These are phyloP conservation scores for Leptoclinus maculatus DNA, from an alignment of 2,797 vertebrate species.

Conservation along the genomic window DNA sequence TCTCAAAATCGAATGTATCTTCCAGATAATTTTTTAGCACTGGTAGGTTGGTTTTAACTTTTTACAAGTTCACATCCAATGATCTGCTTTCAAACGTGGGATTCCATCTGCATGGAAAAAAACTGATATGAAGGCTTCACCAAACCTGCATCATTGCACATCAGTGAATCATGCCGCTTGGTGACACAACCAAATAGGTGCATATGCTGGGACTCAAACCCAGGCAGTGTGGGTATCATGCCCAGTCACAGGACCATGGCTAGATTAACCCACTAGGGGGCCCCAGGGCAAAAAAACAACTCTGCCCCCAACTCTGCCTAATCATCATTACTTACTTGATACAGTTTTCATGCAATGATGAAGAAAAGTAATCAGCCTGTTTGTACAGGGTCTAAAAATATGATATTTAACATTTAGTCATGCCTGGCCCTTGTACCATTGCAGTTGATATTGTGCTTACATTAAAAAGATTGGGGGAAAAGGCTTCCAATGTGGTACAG, in stretches of 20 bases:
- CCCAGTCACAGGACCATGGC: conserved; percentile 1
- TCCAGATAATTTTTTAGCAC: neutral
- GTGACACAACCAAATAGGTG: neutral
- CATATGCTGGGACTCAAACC: neutral
- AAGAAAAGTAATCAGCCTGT: neutral
- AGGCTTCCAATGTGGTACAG: neutral
- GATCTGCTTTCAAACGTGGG: neutral
- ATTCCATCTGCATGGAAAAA: neutral
- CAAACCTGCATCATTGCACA: conserved; percentile 2
- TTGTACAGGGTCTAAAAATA: neutral
- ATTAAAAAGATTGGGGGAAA: neutral
- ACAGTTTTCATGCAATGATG: neutral
- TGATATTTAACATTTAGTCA: neutral
- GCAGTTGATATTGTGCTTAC: neutral
- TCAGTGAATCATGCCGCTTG: neutral
- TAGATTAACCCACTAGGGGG: conserved; percentile 24
- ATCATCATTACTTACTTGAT: neutral
- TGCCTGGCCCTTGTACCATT: neutral
- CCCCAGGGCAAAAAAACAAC: neutral
- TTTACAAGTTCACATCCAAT: neutral
- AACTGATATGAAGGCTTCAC: neutral
- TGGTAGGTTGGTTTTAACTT: neutral
- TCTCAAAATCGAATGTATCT: neutral
- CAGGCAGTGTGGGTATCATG: neutral
- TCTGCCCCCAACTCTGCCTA: neutral